Evolutionary conservation across 2,113 vertebrate genomes (phyloP), one percentile per base, ranked within the genome.

Genomic region (Neogobius melanostomus): DNA sequence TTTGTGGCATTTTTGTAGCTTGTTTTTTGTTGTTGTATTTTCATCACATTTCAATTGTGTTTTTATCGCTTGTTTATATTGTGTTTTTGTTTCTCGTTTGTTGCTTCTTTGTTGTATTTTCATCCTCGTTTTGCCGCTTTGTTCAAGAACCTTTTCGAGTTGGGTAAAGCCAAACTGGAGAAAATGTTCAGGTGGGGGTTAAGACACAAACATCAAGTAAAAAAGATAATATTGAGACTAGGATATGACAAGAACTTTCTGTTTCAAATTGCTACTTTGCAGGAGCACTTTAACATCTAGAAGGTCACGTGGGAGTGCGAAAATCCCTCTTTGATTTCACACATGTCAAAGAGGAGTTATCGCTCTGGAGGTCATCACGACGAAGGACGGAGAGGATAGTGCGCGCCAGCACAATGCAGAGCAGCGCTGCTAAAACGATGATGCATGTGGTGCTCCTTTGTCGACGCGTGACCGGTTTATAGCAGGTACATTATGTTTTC

Each of bases 401-500:
- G 5, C 14, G 14, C 6, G 14, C 43, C 11, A 10, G 9, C 44
- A 47, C 10, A 60, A 59, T 59, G 15, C 5, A 7, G 10, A 15
- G 42, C 15, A 10, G 9, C 10, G 45, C 9, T 61, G 44, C 14
- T n/a, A 44, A n/a, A 16, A 48, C 47, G 7, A 50, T 68, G 50
- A n/a, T 12, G 47, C 7, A 48, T 48, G n/a, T 17, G 15, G 14
- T 15, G 15, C 44, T 7, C 10, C 14, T 69, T 62, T 53, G 21
- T 44, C 21, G 45, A 43, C 21, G 16, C 61, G 45, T 50, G 16
- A 43, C n/a, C 16, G 8, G 11, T n/a, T 56, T 50, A 69, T 64
- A 51, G 7, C 44, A 11, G 63, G 44, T 56, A 54, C 63, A 64
- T 68, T 47, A 64, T 60, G 52, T 72, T 68, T 46, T 48, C 54